Conservation (phyloP, 2,888 invertebrate genomes). For the Drosophila tanythrix region DNA sequence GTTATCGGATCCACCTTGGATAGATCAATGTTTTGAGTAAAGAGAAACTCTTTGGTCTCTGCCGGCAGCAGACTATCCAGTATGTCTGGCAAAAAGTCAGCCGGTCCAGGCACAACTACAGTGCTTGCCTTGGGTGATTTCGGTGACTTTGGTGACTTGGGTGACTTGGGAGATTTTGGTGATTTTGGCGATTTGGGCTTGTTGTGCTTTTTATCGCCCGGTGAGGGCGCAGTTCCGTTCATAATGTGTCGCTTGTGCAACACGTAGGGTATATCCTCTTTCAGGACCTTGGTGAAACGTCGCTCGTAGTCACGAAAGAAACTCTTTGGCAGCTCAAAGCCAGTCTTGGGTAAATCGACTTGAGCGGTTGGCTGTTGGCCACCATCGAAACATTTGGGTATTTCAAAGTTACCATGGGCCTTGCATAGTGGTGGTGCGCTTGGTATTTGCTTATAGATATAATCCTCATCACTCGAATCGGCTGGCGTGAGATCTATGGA, state of each 20-base stretch:
- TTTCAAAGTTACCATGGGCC: conserved; percentile 89
- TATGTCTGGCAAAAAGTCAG: conserved; percentile 86
- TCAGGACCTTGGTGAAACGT: conserved; percentile 85
- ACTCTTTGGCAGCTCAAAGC: conserved; percentile 90
- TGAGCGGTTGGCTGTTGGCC: conserved; percentile 51
- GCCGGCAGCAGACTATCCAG: conserved; percentile 84
- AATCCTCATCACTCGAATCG: conserved; percentile 93
- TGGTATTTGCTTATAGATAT: conserved; percentile 90
- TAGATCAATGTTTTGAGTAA: conserved; percentile 91
- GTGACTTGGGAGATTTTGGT: conserved; percentile 88
- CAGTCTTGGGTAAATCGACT: conserved; percentile 87
- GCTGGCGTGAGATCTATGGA: conserved; percentile 94
- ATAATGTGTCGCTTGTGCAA: conserved; percentile 93
- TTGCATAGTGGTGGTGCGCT: conserved; percentile 90
- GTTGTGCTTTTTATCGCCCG: conserved; percentile 85
- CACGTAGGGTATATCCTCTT: conserved; percentile 93
- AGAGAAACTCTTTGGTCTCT: conserved; percentile 88
- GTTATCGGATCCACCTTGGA: conserved; percentile 91
- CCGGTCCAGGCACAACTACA: conserved; percentile 58
- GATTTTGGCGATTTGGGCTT: conserved; percentile 89
- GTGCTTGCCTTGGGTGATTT: conserved; percentile 83
- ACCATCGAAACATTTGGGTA: conserved; percentile 86
- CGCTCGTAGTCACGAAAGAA: conserved; percentile 89
- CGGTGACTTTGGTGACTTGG: conserved; percentile 87
- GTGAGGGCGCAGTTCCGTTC: conserved; percentile 91